These are phyloP conservation scores for Parochlus steinenii DNA, from an alignment of 2,888 invertebrate genomes.

Conservation along the genomic window DNA sequence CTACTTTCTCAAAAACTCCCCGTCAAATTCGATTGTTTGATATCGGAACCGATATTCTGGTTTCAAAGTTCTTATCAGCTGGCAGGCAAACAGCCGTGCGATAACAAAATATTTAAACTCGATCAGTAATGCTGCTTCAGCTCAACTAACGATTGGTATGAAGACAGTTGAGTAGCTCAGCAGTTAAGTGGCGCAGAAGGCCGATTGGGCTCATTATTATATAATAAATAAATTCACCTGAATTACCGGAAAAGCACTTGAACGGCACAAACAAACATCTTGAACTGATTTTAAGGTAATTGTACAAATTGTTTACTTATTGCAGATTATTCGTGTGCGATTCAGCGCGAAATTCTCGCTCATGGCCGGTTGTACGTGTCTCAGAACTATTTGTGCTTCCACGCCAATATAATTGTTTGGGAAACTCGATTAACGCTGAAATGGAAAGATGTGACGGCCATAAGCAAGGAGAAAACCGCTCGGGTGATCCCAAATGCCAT, in stretches of 20 bases:
- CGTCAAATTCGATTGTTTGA: too few relatives aligned
- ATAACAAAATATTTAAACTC: too few relatives aligned
- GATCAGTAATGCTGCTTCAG: too few relatives aligned
- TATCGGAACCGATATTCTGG: too few relatives aligned
- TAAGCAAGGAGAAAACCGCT: conserved; percentile 89
- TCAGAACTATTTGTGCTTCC: conserved; percentile 89
- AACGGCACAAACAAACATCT: not conserved
- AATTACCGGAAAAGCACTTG: not conserved
- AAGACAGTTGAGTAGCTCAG: too few relatives aligned
- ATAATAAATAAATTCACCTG: not conserved
- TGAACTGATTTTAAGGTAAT: too few relatives aligned
- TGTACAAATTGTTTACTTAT: conserved; percentile 20
- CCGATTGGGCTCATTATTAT: not conserved
- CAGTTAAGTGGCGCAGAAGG: too few relatives aligned
- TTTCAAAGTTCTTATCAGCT: too few relatives aligned
- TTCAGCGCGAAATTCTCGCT: conserved; percentile 88
- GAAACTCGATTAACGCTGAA: conserved; percentile 72
- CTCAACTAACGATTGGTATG: too few relatives aligned
- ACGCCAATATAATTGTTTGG: conserved; percentile 96
- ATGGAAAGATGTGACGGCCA: conserved; percentile 81
- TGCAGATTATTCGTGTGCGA: conserved; percentile 91
- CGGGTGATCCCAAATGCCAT: conserved; percentile 95
- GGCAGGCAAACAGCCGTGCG: too few relatives aligned
- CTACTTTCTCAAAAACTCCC: too few relatives aligned
- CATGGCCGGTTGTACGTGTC: conserved; percentile 93